Conservation (phyloP, 2,797 vertebrate species). For the Avahi laniger region DNA sequence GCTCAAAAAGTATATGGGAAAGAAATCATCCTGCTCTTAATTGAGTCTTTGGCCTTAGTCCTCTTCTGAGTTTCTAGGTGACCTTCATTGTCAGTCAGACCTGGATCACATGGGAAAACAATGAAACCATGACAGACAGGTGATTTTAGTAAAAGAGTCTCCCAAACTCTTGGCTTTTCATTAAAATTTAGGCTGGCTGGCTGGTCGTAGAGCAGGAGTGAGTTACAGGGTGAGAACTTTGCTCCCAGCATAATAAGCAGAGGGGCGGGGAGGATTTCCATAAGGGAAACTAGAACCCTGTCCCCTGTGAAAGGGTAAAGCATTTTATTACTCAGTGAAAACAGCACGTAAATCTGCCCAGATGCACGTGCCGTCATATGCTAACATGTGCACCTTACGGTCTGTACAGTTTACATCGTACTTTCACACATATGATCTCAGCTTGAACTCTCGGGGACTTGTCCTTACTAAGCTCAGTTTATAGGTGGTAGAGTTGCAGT, state of each 20-base stretch:
- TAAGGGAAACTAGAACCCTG: not conserved
- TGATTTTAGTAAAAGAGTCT: not conserved
- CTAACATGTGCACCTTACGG: not conserved
- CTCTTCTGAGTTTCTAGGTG: not conserved
- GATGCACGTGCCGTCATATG: fast-evolving
- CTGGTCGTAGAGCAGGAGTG: not conserved
- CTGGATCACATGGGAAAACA: not conserved
- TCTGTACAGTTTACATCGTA: no score
- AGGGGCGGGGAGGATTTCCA: not conserved
- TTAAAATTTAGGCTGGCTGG: conserved; percentile 17
- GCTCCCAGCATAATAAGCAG: not conserved
- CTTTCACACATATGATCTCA: not conserved
- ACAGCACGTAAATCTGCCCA: not conserved
- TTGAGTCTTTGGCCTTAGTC: not conserved
- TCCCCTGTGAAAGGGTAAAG: not conserved
- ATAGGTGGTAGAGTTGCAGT: not conserved
- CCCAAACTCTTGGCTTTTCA: not conserved
- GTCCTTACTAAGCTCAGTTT: not conserved
- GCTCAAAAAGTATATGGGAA: not conserved
- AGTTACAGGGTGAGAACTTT: conserved; percentile 4
- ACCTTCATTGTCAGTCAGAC: not conserved
- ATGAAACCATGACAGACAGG: not conserved
- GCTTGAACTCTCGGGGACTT: not conserved
- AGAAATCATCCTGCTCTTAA: not conserved
- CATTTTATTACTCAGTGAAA: not conserved